Conservation (phyloP, 1,140 invertebrate genomes). For the Schlechtendalia chinensis region DNA sequence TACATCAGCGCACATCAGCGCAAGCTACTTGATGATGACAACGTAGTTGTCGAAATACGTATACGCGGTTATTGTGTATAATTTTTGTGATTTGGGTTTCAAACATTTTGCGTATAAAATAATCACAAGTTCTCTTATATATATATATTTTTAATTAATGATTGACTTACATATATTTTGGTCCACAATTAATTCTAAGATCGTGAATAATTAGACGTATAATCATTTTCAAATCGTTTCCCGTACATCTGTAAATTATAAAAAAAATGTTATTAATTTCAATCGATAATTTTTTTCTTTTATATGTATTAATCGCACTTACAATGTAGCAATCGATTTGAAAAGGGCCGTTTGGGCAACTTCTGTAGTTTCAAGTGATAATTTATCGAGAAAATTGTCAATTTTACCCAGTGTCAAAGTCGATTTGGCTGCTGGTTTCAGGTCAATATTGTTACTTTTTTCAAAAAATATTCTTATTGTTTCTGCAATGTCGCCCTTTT, state of each 20-base stretch:
- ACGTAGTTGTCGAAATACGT: too few relatives aligned
- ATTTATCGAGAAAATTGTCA: slow-evolving; percentile 59
- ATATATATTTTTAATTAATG: too few relatives aligned
- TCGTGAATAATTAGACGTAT: slow-evolving; percentile 88
- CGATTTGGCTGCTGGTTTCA: slow-evolving; percentile 68
- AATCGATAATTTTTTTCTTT: too few relatives aligned
- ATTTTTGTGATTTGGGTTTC: too few relatives aligned
- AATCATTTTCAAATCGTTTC: slow-evolving; percentile 81
- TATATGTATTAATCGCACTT: too few relatives aligned
- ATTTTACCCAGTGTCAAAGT: slow-evolving; percentile 72
- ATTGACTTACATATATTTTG: slow-evolving; percentile 78
- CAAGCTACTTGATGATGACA: too few relatives aligned
- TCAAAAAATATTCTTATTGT: slow-evolving; percentile 80
- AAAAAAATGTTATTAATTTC: too few relatives aligned
- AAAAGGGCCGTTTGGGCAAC: not conserved
- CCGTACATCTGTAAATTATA: slow-evolving; percentile 66
- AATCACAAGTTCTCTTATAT: too few relatives aligned
- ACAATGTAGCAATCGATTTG: slow-evolving; percentile 24
- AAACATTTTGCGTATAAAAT: too few relatives aligned
- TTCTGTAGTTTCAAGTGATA: slow-evolving; percentile 31
- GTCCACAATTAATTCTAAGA: slow-evolving; percentile 85
- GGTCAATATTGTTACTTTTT: slow-evolving; percentile 59
- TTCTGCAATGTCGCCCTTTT: slow-evolving; percentile 86
- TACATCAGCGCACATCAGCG: too few relatives aligned
- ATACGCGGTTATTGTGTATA: too few relatives aligned